Percentiles rank a stretch among this genome's conserved stretches.
Evolutionary conservation across 1,140 invertebrate species (phyloP).

Genomic region (Drosophila varians): DNA sequence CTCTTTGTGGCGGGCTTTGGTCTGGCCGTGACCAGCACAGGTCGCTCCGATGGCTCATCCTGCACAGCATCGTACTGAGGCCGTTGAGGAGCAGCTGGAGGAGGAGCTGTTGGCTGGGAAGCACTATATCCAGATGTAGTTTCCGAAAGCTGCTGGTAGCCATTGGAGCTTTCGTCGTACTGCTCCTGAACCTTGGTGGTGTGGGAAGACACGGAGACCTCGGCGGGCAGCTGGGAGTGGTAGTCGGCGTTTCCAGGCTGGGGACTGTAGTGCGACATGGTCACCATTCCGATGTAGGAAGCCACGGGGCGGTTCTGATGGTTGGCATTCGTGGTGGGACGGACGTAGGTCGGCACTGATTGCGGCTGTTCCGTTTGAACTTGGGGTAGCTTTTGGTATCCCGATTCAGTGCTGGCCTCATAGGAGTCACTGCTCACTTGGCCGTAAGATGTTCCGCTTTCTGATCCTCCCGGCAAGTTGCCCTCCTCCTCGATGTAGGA

Average conservation of each 20-base stretch:
- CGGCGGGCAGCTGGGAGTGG: conserved; percentile 54
- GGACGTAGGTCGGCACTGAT: conserved; percentile 46
- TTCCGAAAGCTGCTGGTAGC: conserved; percentile 39
- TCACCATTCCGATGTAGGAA: conserved; percentile 74
- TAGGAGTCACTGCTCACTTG: conserved; percentile 37
- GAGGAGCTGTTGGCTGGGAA: conserved; percentile 3
- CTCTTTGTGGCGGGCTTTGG: conserved; percentile 60
- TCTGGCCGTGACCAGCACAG: conserved; percentile 56
- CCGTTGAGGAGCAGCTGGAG: conserved; percentile 31
- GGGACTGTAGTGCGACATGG: conserved; percentile 68
- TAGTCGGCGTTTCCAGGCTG: conserved; percentile 7
- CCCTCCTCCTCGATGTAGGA: conserved; percentile 72
- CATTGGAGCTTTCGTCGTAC: conserved; percentile 36
- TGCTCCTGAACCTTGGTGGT: conserved; percentile 75
- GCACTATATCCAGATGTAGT: conserved; percentile 45
- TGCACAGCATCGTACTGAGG: conserved; percentile 47
- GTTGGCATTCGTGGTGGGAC: conserved; percentile 49
- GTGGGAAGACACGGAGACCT: conserved; percentile 76
- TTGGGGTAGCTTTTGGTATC: conserved; percentile 58
- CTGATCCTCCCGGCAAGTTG: not conserved
- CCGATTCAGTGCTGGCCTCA: conserved; percentile 57
- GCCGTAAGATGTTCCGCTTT: conserved; percentile 21
- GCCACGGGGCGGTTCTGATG: conserved; percentile 65
- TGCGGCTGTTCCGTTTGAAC: conserved; percentile 49
- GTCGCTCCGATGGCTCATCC: conserved; percentile 54